Evolutionary conservation across 2,888 invertebrate genomes (phyloP), one percentile per base, ranked within the genome.

Genomic region (Apodemia mormo): DNA sequence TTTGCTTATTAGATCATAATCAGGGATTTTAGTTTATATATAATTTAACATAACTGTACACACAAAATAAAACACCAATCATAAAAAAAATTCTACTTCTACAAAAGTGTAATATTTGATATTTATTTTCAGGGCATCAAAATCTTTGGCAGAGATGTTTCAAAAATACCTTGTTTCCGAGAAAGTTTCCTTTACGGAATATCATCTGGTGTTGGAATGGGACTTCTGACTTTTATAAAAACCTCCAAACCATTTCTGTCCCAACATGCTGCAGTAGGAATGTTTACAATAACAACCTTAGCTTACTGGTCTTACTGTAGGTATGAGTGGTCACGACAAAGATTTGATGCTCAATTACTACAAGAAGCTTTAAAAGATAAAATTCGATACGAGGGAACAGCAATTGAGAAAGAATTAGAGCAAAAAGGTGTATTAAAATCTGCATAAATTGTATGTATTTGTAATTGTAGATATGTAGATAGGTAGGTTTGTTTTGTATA

Each of bases 161-260:
- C 96, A 0, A 94, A 96, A 88, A 96, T 97, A 72, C 97, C 97
- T 0, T 97, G 97, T 85, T 97, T 97, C 84, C 94, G 96, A 73
- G 95, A 95, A 79, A 96, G 96, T 82, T 96, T 96, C 80, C 82
- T 97, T 0, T 96, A 96, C 85, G 97, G 97, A 10, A 94, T 97
- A 68, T 86, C 94, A 68, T 94, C 96, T 65, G 97, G 97, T 67
- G 79, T 97, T 37, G 95, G 94, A 4, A 83, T 91, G 73, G 97
- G 97, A 12, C 80, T 97, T 70, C 87, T 93, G 6, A 90, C 95
- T 72, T 97, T 97, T 85, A 87, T 97, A 81, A 95, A 95, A 76
- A 97, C 97, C 12, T 97, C 97, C 74, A 94, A 94, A 77, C 89
- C 95, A 5, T 86, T 91, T 78, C 80, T 94, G 10, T 94, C 97